Percentiles rank a stretch among this genome's conserved stretches.
phyloP scores from a whole-genome alignment of 2,113 vertebrate species.

The Barbus barbus region DNA sequence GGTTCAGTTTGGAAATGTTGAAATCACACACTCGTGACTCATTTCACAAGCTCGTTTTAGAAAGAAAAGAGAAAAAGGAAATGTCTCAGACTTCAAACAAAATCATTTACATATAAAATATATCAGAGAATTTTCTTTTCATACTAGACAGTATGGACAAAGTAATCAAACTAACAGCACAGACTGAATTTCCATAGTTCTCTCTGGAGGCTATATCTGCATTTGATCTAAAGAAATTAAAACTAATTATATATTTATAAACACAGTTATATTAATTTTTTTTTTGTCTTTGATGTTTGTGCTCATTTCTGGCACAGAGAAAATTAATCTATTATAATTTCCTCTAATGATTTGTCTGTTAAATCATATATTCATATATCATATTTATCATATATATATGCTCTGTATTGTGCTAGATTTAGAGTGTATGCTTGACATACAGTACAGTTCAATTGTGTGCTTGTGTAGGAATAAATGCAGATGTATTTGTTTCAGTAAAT shows the following conservation, averaged over 20 bases:
- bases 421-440: constrained; percentile 4
- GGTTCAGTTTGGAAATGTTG: constrained; percentile 4
- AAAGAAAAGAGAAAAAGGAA: constrained; percentile 5
- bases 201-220: constrained; percentile 67
- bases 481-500: background rate
- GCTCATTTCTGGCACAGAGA: constrained; percentile 61
- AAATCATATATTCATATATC: constrained; percentile 69
- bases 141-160: constrained; percentile 58
- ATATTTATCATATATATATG: too few species aligned
- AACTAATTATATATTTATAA: constrained; percentile 78
- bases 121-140: constrained; percentile 66
- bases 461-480: background rate
- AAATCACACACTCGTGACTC: constrained; percentile 29
- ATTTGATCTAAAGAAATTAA: constrained; percentile 78
- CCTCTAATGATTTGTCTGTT: constrained; percentile 62
- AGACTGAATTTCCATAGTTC: constrained; percentile 59
- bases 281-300: constrained; percentile 60
- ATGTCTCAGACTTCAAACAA: constrained; percentile 63
- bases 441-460: background rate
- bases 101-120: constrained; percentile 60
- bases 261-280: constrained; percentile 60
- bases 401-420: constrained; percentile 59
- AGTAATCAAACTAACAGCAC: constrained; percentile 58
- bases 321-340: constrained; percentile 63
- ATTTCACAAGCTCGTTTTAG: constrained; percentile 15